Evolutionary conservation across 2,113 vertebrate species (phyloP), one percentile per base, ranked within the genome.

Genomic region (Butastur rufipennis): DNA sequence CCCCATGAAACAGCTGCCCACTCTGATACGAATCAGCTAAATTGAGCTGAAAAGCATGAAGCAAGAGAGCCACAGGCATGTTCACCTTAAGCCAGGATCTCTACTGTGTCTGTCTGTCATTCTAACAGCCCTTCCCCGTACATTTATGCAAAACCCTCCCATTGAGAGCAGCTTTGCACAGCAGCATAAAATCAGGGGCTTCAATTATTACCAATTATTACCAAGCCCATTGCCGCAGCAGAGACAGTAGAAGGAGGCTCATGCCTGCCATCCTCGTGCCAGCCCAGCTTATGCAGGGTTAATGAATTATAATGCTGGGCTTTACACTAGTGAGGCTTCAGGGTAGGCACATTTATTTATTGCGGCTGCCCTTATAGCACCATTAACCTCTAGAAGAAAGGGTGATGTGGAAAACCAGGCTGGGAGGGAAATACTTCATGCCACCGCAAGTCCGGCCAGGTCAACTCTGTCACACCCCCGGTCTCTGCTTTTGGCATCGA

Each of bases 31-130:
- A 52, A 90, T 80, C 66, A 68, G 61, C 58, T 93, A 90, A 95
- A 56, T 11, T 65, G 81, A 94, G 90, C 80, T 90, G 84, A 91
- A 96, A 91, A 93, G 43, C 84, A 45, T 61, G 70, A 94, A 93
- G 78, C 26, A 79, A 71, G 72, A 81, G 62, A 94, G 66, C 84
- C 78, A 65, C 31, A 32, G 78, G 61, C 78, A n/a, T 42, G 40
- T 74, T 96, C 8, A 25, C 91, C 81, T 85, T 55, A 71, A 89
- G 83, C 61, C 68, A 87, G 59, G 65, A 74, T 93, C 81, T 90
- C 19, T 4, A 42, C 0, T 0, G 38, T 72, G 43, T 77, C 71
- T 89, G 42, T 16, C 68, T 91, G 77, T 91, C 68, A 93, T 84
- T 77, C 52, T 79, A 56, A 84, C 7, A 0, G 47, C 56, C 86